phyloP scores from a whole-genome alignment of 2,888 invertebrate genomes.

The Frankliniella fusca region DNA sequence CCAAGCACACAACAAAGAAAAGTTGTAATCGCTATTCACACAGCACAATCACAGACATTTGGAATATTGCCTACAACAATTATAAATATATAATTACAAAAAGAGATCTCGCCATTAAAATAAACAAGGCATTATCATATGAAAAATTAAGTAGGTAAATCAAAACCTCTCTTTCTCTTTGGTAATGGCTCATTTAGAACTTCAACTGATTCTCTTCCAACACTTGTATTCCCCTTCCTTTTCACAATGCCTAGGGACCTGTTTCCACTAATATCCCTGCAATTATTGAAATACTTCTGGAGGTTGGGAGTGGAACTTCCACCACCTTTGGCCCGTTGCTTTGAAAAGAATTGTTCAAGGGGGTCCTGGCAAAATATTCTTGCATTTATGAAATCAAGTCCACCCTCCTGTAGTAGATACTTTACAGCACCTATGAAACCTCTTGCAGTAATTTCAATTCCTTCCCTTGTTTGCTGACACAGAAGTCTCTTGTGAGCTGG shows the following conservation, averaged over 20 bases:
- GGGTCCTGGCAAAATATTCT: too few relatives aligned
- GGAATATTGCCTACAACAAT: neutral
- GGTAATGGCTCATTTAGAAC: neutral
- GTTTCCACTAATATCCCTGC: neutral
- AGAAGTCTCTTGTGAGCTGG: neutral
- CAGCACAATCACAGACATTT: neutral
- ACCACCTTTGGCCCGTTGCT: neutral
- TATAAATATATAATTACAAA: neutral
- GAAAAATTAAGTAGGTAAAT: neutral
- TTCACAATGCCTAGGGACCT: neutral
- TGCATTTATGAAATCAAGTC: neutral
- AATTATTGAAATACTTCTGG: neutral
- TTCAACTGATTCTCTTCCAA: neutral
- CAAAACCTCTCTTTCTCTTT: neutral
- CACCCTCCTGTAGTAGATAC: neutral
- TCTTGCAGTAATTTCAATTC: neutral
- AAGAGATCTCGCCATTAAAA: neutral
- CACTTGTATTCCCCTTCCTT: neutral
- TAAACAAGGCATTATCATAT: neutral
- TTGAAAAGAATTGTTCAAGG: neutral
- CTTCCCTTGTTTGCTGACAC: neutral
- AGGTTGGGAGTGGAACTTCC: neutral
- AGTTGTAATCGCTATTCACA: neutral
- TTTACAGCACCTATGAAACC: neutral
- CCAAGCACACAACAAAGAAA: neutral